Evolutionary conservation across 2,113 vertebrate species (phyloP), one percentile per base, ranked within the genome.

Genomic region (Protomyctophum bolini): DNA sequence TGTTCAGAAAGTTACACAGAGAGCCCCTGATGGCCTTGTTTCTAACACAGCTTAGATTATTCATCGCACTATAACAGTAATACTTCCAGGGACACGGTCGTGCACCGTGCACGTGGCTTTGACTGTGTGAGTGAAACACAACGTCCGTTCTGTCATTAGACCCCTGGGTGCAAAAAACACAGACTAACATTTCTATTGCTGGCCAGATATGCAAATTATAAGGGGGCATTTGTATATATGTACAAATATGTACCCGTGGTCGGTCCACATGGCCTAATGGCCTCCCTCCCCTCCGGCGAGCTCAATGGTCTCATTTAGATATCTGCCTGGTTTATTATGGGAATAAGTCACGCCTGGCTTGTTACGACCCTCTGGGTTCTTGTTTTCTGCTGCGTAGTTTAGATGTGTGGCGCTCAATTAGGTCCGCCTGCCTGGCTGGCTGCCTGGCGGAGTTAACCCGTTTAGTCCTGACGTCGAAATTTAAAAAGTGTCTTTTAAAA

Each of bases 401-500:
- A 89, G 87, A 91, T 88, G 86, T 84, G 89, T 82, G 86, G 88
- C 85, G 93, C 93, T 96, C 95, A 95, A 96, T 97, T 96, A 96
- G 90, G n/a, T n/a, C n/a, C n/a, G n/a, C n/a, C n/a, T n/a, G n/a
- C n/a, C n/a, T n/a, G n/a, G 93, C 86, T 91, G 94, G 88, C 75
- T 70, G 75, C 83, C 83, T 87, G 82, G 85, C 83, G 79, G 82
- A 73, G 84, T 90, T 89, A 89, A 91, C 89, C 87, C n/a, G n/a
- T n/a, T n/a, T n/a, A n/a, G n/a, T n/a, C n/a, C n/a, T n/a, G n/a
- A n/a, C n/a, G n/a, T n/a, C n/a, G n/a, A n/a, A n/a, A n/a, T n/a
- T n/a, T n/a, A n/a, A n/a, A n/a, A n/a, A n/a, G n/a, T n/a, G n/a
- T n/a, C n/a, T n/a, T n/a, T n/a, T n/a, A n/a, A n/a, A n/a, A n/a